Conservation (phyloP, 1,140 invertebrate genomes). For the Galendromus occidentalis region DNA sequence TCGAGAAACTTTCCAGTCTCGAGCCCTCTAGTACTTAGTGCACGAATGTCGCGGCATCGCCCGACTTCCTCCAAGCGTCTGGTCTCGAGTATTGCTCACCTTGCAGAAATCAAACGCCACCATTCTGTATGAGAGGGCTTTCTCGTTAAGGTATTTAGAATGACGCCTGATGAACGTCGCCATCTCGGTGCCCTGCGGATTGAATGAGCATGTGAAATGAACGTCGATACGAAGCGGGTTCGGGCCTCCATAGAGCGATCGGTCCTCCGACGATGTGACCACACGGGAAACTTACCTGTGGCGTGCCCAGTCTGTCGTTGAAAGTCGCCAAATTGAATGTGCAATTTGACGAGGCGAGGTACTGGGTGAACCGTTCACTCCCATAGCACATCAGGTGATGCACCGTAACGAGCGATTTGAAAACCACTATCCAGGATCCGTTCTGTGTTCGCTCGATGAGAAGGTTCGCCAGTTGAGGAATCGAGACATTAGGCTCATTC, state of each 20-base stretch:
- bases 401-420: slow-evolving; percentile 92
- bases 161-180: slow-evolving; percentile 95
- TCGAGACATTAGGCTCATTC: slow-evolving; percentile 97
- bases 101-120: slow-evolving; percentile 99
- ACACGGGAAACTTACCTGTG: slow-evolving; percentile 47
- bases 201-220: neutral
- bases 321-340: slow-evolving; percentile 94
- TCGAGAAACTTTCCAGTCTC: too few species aligned
- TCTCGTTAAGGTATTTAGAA: slow-evolving; percentile 96
- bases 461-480: slow-evolving; percentile 92
- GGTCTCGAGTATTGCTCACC: slow-evolving; percentile 80
- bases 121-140: slow-evolving; percentile 86
- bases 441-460: slow-evolving; percentile 93
- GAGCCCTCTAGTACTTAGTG: too few species aligned
- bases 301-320: slow-evolving; percentile 68
- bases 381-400: slow-evolving; percentile 99
- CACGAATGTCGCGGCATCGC: too few species aligned
- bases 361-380: slow-evolving; percentile 99
- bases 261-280: slow-evolving; percentile 11
- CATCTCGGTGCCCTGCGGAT: slow-evolving; percentile 85
- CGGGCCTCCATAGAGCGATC: neutral
- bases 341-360: slow-evolving; percentile 95
- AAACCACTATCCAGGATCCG: slow-evolving; percentile 94
- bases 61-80: too few species aligned
- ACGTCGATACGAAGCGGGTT: neutral